Evolutionary conservation across 2,888 invertebrate species (phyloP).

Genomic region (Drosophila nr. perissopoda): DNA sequence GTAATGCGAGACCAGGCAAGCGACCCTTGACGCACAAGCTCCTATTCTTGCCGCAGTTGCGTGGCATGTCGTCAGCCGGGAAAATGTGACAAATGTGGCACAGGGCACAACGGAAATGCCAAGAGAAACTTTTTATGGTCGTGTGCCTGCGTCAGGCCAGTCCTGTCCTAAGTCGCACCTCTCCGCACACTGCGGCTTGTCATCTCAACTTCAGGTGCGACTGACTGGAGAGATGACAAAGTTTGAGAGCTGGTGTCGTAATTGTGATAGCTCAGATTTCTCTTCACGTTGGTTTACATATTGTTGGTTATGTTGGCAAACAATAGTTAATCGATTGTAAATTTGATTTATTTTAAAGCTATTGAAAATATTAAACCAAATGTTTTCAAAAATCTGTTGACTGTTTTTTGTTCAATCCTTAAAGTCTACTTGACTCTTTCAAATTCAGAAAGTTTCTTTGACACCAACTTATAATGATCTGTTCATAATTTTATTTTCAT

Average conservation of each 20-base stretch:
- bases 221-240: constrained; percentile 42
- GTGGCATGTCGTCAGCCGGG: constrained; percentile 24
- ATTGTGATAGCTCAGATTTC: constrained; percentile 40
- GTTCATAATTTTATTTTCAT: constrained; percentile 33
- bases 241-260: constrained; percentile 37
- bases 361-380: not conserved
- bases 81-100: constrained; percentile 69
- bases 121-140: constrained; percentile 63
- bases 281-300: constrained; percentile 1
- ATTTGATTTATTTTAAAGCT: not conserved
- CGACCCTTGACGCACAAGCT: constrained; percentile 45
- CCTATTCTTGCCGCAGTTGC: constrained; percentile 10
- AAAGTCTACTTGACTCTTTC: not conserved
- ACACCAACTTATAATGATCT: not conserved
- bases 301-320: constrained; percentile 18
- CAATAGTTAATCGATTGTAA: constrained; percentile 34
- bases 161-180: constrained; percentile 9
- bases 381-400: not conserved
- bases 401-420: not conserved
- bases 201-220: constrained; percentile 54
- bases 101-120: constrained; percentile 40
- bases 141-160: constrained; percentile 33
- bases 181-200: constrained; percentile 10
- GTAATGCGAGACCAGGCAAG: constrained; percentile 60
- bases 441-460: not conserved